Base-by-base conservation (phyloP, 1,140 invertebrate genomes). In the Ericerus pela region DNA sequence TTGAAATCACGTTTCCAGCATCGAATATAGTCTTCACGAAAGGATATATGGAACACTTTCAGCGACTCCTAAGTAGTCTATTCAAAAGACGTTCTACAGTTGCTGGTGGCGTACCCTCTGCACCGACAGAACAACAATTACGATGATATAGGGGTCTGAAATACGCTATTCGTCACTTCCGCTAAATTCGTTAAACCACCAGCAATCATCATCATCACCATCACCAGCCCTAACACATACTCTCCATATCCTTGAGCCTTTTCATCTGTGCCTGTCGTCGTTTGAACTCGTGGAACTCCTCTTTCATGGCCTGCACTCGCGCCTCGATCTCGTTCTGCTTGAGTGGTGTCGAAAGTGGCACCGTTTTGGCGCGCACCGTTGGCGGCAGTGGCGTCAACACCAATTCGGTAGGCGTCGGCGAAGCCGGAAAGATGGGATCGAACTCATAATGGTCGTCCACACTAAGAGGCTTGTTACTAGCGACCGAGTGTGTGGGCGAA, bases 391-490 rank as follows among this genome's bases (percentile, higher is more conserved):
- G 52, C 16, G 56, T 56, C 12, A 60, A 80, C 14, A 59, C 61
- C 0, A 76, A 74, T 0, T 80, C 80, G 16, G 80, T 81, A 1
- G 80, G 79, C 26, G 79, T 80, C n/a, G 85, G 82, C 10, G 85
- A 82, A 20, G 84, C 83, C 31, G 79, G 78, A 8, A 78, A 79
- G 1, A 78, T 76, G 14, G 81, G 80, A 69, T 93, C 88, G 72
- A 93, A 95, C 70, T 95, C 91, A 70, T 95, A 96, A 68, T 95
- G 91, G 43, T 88, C 89, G 69, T 95, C 92, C 36, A 92, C 90
- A 63, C 88, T 92, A 80, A 54, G 84, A 79, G 69, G 62, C 24
- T 62, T 59, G 54, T 57, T 60, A 10, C 57, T 58, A 36, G 22
- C 37, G 53, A 73, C 74, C 22, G 68, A 75, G 26, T 72, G 70